phyloP scores from a whole-genome alignment of 2,113 vertebrate genomes.

The Peromyscus polionotus region DNA sequence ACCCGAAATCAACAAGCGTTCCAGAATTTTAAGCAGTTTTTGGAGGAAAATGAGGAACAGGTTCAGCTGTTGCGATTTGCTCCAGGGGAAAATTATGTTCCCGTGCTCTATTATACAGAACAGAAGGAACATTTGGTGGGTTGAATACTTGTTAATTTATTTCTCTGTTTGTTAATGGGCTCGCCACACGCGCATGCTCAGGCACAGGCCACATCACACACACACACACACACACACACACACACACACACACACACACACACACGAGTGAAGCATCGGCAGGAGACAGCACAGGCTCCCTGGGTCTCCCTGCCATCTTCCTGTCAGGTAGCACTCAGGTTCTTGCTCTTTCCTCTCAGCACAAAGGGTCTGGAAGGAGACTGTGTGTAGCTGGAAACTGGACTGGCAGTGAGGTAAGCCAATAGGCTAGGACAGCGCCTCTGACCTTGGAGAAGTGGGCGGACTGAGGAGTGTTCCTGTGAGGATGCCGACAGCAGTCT shows the following conservation, averaged over 20 bases:
- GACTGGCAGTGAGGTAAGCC: not conserved
- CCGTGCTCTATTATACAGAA: conserved; percentile 69
- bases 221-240: not conserved
- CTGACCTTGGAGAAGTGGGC: not conserved
- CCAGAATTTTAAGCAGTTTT: conserved; percentile 76
- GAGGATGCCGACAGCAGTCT: not conserved
- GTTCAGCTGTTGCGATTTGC: conserved; percentile 74
- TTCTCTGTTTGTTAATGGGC: conserved; percentile 80
- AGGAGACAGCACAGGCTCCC: not conserved
- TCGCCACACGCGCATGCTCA: not conserved
- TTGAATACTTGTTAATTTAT: conserved; percentile 80
- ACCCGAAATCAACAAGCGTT: conserved; percentile 55
- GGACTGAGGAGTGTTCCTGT: not conserved
- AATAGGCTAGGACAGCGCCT: not conserved
- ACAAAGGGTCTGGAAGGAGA: not conserved
- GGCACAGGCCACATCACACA: not conserved
- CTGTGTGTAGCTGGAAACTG: not conserved
- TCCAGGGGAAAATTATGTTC: conserved; percentile 79
- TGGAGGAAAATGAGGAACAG: conserved; percentile 66
- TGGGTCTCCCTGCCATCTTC: not conserved
- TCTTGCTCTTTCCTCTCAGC: not conserved
- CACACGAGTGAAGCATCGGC: not conserved
- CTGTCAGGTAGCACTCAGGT: not conserved
- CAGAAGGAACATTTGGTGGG: conserved; percentile 81
- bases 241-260: too few relatives aligned